Percentiles rank a stretch among this genome's conserved stretches.
These are phyloP conservation scores for Drosophila nikananu DNA, from an alignment of 1,140 invertebrate species.

Conservation along the genomic window DNA sequence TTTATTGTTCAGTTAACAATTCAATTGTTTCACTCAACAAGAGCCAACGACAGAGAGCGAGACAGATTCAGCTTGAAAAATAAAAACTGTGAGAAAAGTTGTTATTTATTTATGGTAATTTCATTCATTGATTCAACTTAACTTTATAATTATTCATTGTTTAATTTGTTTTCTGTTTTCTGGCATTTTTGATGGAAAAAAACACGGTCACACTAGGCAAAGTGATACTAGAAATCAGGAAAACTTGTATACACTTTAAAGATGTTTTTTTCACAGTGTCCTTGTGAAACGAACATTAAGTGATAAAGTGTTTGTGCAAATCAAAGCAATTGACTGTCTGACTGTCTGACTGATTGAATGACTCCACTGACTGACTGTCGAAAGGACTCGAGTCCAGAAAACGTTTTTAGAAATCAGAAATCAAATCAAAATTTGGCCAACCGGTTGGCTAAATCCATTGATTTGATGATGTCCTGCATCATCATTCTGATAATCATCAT, in stretches of 20 bases:
- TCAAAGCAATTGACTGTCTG: conserved; percentile 67
- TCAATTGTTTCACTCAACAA: conserved; percentile 83
- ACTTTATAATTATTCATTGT: not conserved
- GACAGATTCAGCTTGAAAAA: conserved; percentile 4
- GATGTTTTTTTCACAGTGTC: conserved; percentile 10
- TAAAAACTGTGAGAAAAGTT: not conserved
- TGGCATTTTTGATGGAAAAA: not conserved
- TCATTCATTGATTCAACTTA: too few species aligned
- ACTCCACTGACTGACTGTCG: not conserved
- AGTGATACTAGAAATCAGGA: not conserved
- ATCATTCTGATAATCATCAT: not conserved
- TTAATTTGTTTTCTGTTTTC: not conserved
- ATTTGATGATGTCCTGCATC: conserved; percentile 3
- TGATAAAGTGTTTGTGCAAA: conserved; percentile 77
- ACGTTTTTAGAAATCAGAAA: conserved; percentile 13
- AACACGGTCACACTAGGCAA: not conserved
- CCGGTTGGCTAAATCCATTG: conserved; percentile 2
- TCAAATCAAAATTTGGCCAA: conserved; percentile 27
- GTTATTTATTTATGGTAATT: too few species aligned
- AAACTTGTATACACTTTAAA: not conserved
- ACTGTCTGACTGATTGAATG: not conserved
- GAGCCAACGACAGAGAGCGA: conserved; percentile 26
- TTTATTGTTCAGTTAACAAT: conserved; percentile 83
- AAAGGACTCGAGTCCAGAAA: not conserved
- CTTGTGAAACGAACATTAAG: conserved; percentile 60